phyloP scores from a whole-genome alignment of 2,113 vertebrate species.

The Hypanus sabinus region DNA sequence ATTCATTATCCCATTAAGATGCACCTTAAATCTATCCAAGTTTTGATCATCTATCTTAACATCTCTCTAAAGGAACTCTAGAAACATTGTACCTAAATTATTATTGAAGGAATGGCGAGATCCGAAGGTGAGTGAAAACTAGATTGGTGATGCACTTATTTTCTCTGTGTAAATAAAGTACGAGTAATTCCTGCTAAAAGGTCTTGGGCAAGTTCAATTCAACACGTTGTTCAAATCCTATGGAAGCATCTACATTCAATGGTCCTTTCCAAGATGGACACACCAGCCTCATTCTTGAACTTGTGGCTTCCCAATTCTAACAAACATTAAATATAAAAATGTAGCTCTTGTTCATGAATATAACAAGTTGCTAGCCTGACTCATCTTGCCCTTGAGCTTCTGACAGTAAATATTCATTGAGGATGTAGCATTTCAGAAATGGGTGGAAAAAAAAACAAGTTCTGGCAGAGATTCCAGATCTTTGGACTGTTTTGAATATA shows the following conservation, averaged over 20 bases:
- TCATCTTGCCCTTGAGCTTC: slow-evolving; percentile 10
- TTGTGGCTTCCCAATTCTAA: not conserved
- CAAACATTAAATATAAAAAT: not conserved
- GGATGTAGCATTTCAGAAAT: not conserved
- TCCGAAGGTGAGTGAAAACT: not conserved
- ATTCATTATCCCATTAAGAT: not conserved
- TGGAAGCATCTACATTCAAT: not conserved
- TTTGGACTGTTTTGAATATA: not conserved
- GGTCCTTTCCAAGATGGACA: not conserved
- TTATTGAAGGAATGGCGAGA: not conserved
- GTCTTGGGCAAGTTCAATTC: not conserved
- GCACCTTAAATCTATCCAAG: not conserved
- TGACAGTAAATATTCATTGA: not conserved
- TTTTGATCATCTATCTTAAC: not conserved
- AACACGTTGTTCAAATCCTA: not conserved
- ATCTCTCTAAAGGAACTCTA: not conserved
- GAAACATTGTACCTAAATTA: not conserved
- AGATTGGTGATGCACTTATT: not conserved
- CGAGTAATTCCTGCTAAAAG: too few species aligned
- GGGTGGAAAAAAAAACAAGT: not conserved
- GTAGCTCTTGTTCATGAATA: not conserved
- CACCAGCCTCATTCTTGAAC: not conserved
- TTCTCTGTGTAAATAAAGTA: not conserved
- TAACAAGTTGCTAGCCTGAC: not conserved
- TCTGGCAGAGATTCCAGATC: not conserved